A percentile compares a stretch with the other conserved stretches of the same genome.
phyloP scores from a whole-genome alignment of 1,140 invertebrate genomes.

The Antheraea pernyi region DNA sequence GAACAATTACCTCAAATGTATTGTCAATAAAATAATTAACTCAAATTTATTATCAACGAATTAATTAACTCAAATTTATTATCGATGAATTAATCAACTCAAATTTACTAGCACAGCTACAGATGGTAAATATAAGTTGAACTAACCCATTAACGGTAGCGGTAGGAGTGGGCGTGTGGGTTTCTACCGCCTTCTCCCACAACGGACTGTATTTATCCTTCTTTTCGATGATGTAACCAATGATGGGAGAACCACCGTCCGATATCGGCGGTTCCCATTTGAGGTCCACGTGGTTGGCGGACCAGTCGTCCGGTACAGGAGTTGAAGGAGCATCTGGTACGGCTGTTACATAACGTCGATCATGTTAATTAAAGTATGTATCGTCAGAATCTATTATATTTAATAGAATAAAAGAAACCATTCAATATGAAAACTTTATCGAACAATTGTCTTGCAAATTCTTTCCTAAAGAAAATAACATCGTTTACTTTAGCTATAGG shows the following conservation, averaged over 20 bases:
- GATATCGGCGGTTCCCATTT: conserved; percentile 90
- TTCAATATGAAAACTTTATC: too few species aligned
- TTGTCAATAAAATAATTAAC: too few species aligned
- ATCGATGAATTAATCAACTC: too few species aligned
- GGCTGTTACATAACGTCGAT: conserved; percentile 37
- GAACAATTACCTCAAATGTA: too few species aligned
- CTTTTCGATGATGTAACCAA: conserved; percentile 97
- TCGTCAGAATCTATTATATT: too few species aligned
- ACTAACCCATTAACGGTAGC: conserved; percentile 87
- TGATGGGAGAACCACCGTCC: conserved; percentile 95
- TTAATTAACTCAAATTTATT: too few species aligned
- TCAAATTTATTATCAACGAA: too few species aligned
- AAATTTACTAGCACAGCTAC: too few species aligned
- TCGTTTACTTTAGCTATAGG: too few species aligned
- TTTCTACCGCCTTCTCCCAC: conserved; percentile 94
- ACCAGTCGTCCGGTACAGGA: conserved; percentile 95
- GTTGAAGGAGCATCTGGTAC: conserved; percentile 90
- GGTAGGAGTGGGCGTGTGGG: conserved; percentile 84
- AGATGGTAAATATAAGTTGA: not conserved
- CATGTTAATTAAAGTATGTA: not conserved
- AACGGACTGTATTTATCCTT: conserved; percentile 97
- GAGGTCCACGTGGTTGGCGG: conserved; percentile 93
- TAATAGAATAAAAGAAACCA: too few species aligned
- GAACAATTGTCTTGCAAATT: too few species aligned
- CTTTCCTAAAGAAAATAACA: too few species aligned